Evolutionary conservation across 2,888 invertebrate genomes (phyloP).

Genomic region (Orthosia cruda): DNA sequence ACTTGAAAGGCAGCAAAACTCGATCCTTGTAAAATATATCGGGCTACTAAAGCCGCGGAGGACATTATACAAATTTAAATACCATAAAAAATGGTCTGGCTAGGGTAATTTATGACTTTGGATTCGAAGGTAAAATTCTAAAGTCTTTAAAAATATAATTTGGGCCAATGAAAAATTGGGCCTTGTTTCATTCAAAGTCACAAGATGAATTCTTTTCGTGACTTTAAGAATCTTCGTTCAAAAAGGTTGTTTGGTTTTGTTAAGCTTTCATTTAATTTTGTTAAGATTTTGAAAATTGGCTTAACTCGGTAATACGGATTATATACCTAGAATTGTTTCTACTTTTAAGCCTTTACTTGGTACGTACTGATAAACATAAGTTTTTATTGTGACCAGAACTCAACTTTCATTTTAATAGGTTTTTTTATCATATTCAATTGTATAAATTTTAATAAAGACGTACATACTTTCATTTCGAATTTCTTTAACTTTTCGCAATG

Average conservation of each 20-base stretch:
- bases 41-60: slow-evolving; percentile 3
- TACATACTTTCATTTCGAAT: neutral
- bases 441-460: no score
- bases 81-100: slow-evolving; percentile 56
- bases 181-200: slow-evolving; percentile 60
- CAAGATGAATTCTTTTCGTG: slow-evolving; percentile 71
- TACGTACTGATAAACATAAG: slow-evolving; percentile 2
- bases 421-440: no score
- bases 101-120: slow-evolving; percentile 62
- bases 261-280: slow-evolving; percentile 59
- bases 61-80: slow-evolving; percentile 53
- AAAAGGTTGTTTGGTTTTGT: slow-evolving; percentile 64
- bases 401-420: no score
- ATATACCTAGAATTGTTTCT: slow-evolving; percentile 27
- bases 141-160: slow-evolving; percentile 67
- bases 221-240: slow-evolving; percentile 62
- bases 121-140: slow-evolving; percentile 59
- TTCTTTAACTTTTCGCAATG: slow-evolving; percentile 4
- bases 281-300: slow-evolving; percentile 51
- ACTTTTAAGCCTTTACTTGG: neutral
- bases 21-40: slow-evolving; percentile 42
- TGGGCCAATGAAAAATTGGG: slow-evolving; percentile 51
- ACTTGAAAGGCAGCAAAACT: slow-evolving; percentile 31
- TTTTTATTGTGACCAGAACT: neutral
- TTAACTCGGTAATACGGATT: slow-evolving; percentile 38